These are phyloP conservation scores for Synanthedon vespiformis DNA, from an alignment of 2,888 invertebrate species.

Conservation along the genomic window DNA sequence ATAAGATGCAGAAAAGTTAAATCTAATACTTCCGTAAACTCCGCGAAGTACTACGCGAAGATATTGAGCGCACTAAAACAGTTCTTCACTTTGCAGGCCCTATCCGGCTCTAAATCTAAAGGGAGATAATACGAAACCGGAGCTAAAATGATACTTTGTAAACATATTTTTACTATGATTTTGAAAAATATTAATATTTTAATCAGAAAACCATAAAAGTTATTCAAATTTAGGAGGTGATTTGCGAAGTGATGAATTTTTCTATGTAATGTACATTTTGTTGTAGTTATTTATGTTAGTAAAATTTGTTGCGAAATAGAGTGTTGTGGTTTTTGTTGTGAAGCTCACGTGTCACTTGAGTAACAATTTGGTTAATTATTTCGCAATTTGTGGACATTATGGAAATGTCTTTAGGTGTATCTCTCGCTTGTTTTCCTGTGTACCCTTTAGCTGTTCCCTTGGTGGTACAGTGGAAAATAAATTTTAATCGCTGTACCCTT, in stretches of 20 bases:
- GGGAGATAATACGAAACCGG: slow-evolving; percentile 33
- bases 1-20: slow-evolving; percentile 60
- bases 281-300: slow-evolving; percentile 55
- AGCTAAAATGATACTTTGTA: not conserved
- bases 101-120: slow-evolving; percentile 61
- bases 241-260: slow-evolving; percentile 15
- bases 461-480: too few relatives aligned
- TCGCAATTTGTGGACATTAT: not conserved
- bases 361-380: not conserved
- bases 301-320: slow-evolving; percentile 39
- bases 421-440: too few relatives aligned
- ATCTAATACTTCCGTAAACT: slow-evolving; percentile 56
- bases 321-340: not conserved
- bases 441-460: too few relatives aligned
- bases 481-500: too few relatives aligned
- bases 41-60: slow-evolving; percentile 59
- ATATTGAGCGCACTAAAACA: slow-evolving; percentile 65
- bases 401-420: not conserved
- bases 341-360: not conserved
- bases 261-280: slow-evolving; percentile 40
- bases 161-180: not conserved
- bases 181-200: not conserved
- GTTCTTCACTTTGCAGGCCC: slow-evolving; percentile 64
- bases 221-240: not conserved
- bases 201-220: not conserved